These are phyloP conservation scores for Ormyrus pomaceus DNA, from an alignment of 2,888 invertebrate genomes.

Conservation along the genomic window DNA sequence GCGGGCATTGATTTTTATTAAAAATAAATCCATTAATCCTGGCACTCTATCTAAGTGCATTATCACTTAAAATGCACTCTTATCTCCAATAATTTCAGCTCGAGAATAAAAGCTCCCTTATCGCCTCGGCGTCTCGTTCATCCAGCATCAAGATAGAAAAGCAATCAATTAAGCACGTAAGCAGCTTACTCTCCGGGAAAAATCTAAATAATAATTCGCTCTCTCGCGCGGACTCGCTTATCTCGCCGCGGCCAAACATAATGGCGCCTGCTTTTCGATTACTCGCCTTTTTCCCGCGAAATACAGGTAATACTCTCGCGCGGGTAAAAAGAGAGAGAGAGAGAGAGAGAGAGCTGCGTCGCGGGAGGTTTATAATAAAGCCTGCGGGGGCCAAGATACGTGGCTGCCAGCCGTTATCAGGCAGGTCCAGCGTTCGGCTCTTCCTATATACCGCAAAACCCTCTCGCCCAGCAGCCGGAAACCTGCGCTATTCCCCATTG, in stretches of 20 bases:
- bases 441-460: slow-evolving; percentile 53
- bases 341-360: slow-evolving; percentile 41
- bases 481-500: no score
- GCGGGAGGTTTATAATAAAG: slow-evolving; percentile 74
- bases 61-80: neutral
- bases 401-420: slow-evolving; percentile 72
- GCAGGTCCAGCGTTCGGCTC: slow-evolving; percentile 67
- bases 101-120: neutral
- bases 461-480: neutral
- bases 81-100: slow-evolving; percentile 8
- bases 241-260: neutral
- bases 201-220: slow-evolving; percentile 18
- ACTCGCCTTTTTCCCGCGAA: neutral
- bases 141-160: slow-evolving; percentile 22
- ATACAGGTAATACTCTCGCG: neutral
- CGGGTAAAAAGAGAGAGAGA: slow-evolving; percentile 28
- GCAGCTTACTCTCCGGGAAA: slow-evolving; percentile 16
- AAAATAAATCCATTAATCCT: no score
- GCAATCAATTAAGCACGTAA: slow-evolving; percentile 28
- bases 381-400: slow-evolving; percentile 74
- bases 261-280: slow-evolving; percentile 19
- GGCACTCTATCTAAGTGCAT: neutral
- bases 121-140: neutral
- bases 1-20: no score
- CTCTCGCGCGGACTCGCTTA: neutral